These are phyloP conservation scores for Archips xylosteana DNA, from an alignment of 2,888 invertebrate species.

Conservation along the genomic window DNA sequence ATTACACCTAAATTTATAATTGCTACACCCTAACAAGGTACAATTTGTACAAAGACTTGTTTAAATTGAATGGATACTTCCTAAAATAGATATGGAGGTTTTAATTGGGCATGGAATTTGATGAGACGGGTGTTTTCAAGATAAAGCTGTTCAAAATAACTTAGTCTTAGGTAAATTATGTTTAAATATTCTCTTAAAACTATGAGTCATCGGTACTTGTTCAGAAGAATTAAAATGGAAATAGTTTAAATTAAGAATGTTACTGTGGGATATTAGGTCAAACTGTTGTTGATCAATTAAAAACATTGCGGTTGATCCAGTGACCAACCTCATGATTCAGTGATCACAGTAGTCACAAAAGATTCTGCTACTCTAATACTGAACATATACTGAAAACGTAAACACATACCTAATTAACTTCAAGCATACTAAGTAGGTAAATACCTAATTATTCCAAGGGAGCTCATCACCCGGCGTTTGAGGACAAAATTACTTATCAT, in stretches of 20 bases:
- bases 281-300: background rate
- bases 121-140: too few species aligned
- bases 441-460: slow-evolving; percentile 11
- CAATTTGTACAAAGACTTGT: background rate
- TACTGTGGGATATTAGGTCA: too few species aligned
- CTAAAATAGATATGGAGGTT: background rate
- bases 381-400: background rate
- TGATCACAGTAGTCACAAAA: background rate
- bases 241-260: too few species aligned
- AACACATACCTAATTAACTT: background rate
- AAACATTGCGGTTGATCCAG: background rate
- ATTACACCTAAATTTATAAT: background rate
- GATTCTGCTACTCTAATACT: background rate
- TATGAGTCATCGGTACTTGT: too few species aligned
- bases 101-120: background rate
- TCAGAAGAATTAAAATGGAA: too few species aligned
- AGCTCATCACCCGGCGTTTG: slow-evolving; percentile 10
- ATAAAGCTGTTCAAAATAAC: too few species aligned
- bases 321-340: background rate
- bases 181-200: too few species aligned
- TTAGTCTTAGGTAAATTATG: too few species aligned
- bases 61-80: background rate
- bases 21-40: background rate
- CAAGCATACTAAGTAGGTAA: background rate
- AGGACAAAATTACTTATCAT: slow-evolving; percentile 24